Base-by-base conservation (phyloP, 2,797 vertebrate genomes). In the Poecilia wingei region DNA sequence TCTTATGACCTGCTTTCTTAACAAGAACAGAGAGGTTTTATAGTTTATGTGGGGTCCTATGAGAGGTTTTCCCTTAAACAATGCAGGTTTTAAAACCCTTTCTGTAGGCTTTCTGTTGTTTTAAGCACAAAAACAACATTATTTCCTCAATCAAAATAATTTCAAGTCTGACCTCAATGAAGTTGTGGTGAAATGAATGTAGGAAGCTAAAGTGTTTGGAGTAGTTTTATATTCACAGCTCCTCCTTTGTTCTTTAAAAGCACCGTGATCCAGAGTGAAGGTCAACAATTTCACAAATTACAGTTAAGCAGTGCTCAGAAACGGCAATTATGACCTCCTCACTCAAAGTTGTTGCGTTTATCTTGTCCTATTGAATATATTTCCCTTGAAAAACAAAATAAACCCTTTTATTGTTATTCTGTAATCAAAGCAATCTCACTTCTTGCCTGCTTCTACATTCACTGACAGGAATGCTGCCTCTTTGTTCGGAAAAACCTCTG, bases 81-180 rank as follows among this genome's bases (percentile, higher is more conserved):
- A 39, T 14, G 6, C 31, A 66, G 16, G 22, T 39, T 39, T 66
- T 68, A 39, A 68, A 68, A 41, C 22, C 4, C 64, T 41, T 39
- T 47, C 28, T 31, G 20, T 53, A 70, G 45, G 51, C 16, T 68
- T 41, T 36, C 31, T 64, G 61, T 20, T 55, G 64, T 79, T 4
- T 13, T 33, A 51, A 22, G 0, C 22, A 49, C 20, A 74, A 31
- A 84, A 76, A 74, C 49, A 70, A 46, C 41, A 55, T 18, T 1
- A 49, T 79, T 47, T 36, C 22, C 14, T 13, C 0, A 2, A 75
- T 75, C 31, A 33, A 79, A 49, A 25, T 25, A 68, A 43, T 71
- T 36, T 18, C 41, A 53, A 64, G 79, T 78, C 46, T 80, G 78
- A 83, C 78, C 74, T 79, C 59, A 57, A 57, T n/a, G 77, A 68